Percentiles rank a stretch among this genome's conserved stretches.
phyloP scores from a whole-genome alignment of 2,888 invertebrate species.

The Diarsia brunnea region DNA sequence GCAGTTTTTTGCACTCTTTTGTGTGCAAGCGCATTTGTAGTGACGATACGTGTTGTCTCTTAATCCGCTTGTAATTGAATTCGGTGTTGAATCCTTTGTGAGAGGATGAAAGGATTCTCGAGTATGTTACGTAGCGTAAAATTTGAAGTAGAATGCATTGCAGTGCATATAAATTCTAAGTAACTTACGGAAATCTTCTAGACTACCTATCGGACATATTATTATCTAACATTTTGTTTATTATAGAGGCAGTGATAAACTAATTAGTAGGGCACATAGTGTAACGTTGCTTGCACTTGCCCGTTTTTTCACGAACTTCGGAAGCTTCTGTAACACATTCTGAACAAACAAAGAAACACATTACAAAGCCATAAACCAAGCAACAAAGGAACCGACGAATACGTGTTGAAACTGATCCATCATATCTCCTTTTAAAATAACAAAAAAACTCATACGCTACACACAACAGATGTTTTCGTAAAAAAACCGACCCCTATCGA shows the following conservation, averaged over 20 bases:
- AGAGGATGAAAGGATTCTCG: conserved; percentile 59
- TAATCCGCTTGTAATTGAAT: conserved; percentile 85
- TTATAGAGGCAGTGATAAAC: neutral
- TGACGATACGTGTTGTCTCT: conserved; percentile 78
- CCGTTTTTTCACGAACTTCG: conserved; percentile 77
- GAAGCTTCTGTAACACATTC: conserved; percentile 85
- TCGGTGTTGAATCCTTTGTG: conserved; percentile 69
- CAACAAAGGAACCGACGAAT: conserved; percentile 89
- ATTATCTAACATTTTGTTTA: neutral
- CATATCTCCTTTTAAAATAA: conserved; percentile 90
- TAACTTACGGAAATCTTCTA: neutral
- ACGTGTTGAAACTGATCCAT: conserved; percentile 91
- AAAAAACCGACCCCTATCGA: conserved; percentile 86
- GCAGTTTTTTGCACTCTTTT: conserved; percentile 80
- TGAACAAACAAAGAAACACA: conserved; percentile 90
- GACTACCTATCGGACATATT: neutral
- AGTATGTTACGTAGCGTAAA: conserved; percentile 29
- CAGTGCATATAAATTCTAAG: neutral
- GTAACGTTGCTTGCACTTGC: conserved; percentile 59
- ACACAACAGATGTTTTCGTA: conserved; percentile 90
- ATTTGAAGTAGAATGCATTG: conserved; percentile 21
- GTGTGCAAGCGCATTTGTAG: conserved; percentile 76
- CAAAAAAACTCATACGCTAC: conserved; percentile 87
- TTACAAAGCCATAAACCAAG: conserved; percentile 89
- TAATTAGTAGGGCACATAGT: conserved; percentile 46